phyloP scores from a whole-genome alignment of 1,140 invertebrate genomes.

The Chlorops oryzae region DNA sequence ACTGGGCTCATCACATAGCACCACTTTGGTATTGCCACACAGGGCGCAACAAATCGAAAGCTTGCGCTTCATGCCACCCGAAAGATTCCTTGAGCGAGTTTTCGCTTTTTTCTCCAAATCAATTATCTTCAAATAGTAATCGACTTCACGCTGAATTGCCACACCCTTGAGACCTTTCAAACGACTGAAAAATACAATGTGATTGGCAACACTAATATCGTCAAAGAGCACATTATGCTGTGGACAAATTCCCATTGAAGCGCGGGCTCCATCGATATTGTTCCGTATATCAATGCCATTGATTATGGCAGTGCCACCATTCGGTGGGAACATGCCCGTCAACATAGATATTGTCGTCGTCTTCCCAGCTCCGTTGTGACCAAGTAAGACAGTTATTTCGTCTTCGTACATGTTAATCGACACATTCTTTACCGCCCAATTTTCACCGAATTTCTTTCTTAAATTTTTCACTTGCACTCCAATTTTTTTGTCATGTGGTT shows the following conservation, averaged over 20 bases:
- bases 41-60: slow-evolving; percentile 69
- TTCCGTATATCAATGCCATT: slow-evolving; percentile 62
- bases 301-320: slow-evolving; percentile 60
- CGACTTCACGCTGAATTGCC: slow-evolving; percentile 50
- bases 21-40: slow-evolving; percentile 55
- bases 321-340: slow-evolving; percentile 67
- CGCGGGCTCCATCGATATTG: slow-evolving; percentile 52
- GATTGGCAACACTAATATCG: slow-evolving; percentile 78
- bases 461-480: slow-evolving; percentile 45
- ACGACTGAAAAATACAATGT: slow-evolving; percentile 75
- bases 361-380: slow-evolving; percentile 59
- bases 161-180: slow-evolving; percentile 60
- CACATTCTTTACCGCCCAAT: slow-evolving; percentile 64
- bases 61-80: slow-evolving; percentile 76
- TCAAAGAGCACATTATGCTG: slow-evolving; percentile 90
- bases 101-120: slow-evolving; percentile 53
- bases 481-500: slow-evolving; percentile 4
- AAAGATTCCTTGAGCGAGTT: slow-evolving; percentile 52
- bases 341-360: slow-evolving; percentile 64
- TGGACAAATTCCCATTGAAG: slow-evolving; percentile 75
- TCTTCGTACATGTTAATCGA: slow-evolving; percentile 64
- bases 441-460: slow-evolving; percentile 50
- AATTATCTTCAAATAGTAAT: slow-evolving; percentile 59
- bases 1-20: slow-evolving; percentile 86
- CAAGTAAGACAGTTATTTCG: slow-evolving; percentile 65